Base-by-base conservation (phyloP, 2,797 vertebrate species). In the Hoplostethus atlanticus region DNA sequence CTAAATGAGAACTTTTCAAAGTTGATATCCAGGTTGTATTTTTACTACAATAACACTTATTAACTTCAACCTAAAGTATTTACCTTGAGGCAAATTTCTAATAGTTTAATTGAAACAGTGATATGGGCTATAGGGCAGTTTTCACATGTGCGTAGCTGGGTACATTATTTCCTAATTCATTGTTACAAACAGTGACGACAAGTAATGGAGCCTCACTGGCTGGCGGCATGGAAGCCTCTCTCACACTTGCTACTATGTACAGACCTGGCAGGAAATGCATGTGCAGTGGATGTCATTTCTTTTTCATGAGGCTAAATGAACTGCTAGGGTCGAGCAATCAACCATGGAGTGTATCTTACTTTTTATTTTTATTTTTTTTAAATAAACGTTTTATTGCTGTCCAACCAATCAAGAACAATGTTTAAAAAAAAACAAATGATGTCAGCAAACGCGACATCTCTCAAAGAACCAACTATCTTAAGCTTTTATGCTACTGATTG, bases 241-340 rank as follows among this genome's bases (percentile, higher is more conserved):
- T 72, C n/a, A 70, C 76, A 71, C 38, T 76, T 42, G 57, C 74
- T 84, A 70, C 76, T n/a, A 42, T 88, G 81, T 68, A 71, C 53
- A 83, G 73, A 79, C 57, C 42, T 36, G 70, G 80, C 92, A 92
- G 92, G 91, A 93, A 94, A 87, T 85, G 58, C 79, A 85, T 77
- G 79, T 89, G 84, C 79, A 80, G 73, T 65, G 76, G 89, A 80
- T 75, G 86, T 86, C 73, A 79, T 71, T 70, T 88, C 74, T 79
- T 84, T 92, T 85, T 88, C 88, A 86, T 73, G 17, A 77, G 78
- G 87, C 88, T 89, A 85, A 89, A 90, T 87, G 83, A 70, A 87
- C 88, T 83, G 73, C 83, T 83, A 84, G 71, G 88, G 67, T 91
- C 87, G 91, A 93, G 91, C 90, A 72, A 73, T 87, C 89, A 91